Evolutionary conservation across 2,888 invertebrate species (phyloP).

Genomic region (Cheiracanthium punctorium): DNA sequence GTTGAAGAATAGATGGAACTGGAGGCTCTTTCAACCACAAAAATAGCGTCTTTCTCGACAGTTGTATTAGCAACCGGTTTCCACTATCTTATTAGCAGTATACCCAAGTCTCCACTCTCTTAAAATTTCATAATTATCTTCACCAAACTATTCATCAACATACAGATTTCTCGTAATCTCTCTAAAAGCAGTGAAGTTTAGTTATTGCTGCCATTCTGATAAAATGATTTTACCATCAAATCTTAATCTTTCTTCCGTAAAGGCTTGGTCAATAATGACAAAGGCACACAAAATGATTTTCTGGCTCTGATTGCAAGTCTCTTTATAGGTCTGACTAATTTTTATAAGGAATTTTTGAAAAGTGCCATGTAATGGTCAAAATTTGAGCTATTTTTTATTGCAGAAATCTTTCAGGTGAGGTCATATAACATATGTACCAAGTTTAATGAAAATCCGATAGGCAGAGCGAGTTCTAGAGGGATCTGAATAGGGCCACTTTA

Average conservation of each 20-base stretch:
- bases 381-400: conserved; percentile 7
- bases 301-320: neutral
- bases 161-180: neutral
- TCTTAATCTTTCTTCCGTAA: conserved; percentile 11
- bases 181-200: neutral
- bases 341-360: neutral
- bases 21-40: conserved; percentile 7
- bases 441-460: neutral
- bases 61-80: neutral
- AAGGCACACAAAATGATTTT: neutral
- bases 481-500: too few relatives aligned
- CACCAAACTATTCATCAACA: neutral
- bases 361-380: neutral
- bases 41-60: neutral
- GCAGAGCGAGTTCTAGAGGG: neutral
- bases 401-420: neutral
- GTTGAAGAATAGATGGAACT: conserved; percentile 8
- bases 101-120: neutral
- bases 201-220: conserved; percentile 2
- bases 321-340: neutral
- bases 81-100: neutral
- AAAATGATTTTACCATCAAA: conserved; percentile 14
- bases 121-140: conserved; percentile 9
- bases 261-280: neutral
- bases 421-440: conserved; percentile 1